Conservation (phyloP, 2,888 invertebrate genomes). For the Cheilosia scutellata region DNA sequence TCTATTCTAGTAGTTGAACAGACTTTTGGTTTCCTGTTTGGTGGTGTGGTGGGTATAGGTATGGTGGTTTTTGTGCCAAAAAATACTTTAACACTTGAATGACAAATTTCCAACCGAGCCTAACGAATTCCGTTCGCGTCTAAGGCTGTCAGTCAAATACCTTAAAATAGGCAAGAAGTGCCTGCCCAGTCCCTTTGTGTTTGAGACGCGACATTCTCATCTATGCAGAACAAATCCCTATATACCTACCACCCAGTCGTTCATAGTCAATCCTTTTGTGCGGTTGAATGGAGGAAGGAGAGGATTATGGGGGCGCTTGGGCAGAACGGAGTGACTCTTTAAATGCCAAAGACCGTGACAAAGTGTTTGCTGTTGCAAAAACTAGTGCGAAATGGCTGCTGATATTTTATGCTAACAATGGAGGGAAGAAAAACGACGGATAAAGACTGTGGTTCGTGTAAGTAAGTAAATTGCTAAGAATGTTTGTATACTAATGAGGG, state of each 20-base stretch:
- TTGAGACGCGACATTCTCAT: conserved; percentile 25
- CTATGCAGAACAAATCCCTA: conserved; percentile 37
- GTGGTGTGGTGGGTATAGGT: background rate
- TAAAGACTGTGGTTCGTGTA: conserved; percentile 14
- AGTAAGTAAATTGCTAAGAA: conserved; percentile 61
- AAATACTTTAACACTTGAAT: conserved; percentile 68
- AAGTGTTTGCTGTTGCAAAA: conserved; percentile 76
- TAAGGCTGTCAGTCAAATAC: conserved; percentile 68
- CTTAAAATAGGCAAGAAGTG: conserved; percentile 19
- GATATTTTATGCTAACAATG: conserved; percentile 78
- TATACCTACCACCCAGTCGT: background rate
- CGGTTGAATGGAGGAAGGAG: background rate
- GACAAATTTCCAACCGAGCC: conserved; percentile 64
- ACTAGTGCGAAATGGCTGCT: conserved; percentile 77
- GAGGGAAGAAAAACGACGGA: conserved; percentile 54
- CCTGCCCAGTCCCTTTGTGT: conserved; percentile 2
- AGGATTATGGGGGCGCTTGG: background rate
- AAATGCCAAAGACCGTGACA: conserved; percentile 76
- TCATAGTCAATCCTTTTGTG: conserved; percentile 5
- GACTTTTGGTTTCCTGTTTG: conserved; percentile 66
- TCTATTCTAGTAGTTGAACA: conserved; percentile 48
- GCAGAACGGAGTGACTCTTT: conserved; percentile 58
- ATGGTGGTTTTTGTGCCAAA: conserved; percentile 47
- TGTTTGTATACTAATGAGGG: conserved; percentile 53
- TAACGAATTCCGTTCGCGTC: conserved; percentile 57